A percentile compares a stretch with the other conserved stretches of the same genome.
phyloP scores from a whole-genome alignment of 2,888 invertebrate genomes.

The Micoletzkya japonica region DNA sequence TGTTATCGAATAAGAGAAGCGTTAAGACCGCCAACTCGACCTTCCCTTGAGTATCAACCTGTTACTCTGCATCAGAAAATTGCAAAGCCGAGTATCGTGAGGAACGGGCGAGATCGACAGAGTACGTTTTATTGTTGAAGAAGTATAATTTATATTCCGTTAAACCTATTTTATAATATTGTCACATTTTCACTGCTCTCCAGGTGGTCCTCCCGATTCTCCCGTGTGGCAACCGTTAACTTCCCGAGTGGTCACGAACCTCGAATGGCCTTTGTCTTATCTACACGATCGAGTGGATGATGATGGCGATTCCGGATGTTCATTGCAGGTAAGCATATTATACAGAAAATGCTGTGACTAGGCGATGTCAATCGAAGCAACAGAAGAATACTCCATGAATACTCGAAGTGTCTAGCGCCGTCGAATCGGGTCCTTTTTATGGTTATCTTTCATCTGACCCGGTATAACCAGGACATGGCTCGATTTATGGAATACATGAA shows the following conservation, averaged over 20 bases:
- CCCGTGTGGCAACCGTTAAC: slow-evolving; percentile 51
- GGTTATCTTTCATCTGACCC: no score
- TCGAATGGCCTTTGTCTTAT: slow-evolving; percentile 38
- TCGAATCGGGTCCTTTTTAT: no score
- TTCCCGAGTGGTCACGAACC: slow-evolving; percentile 39
- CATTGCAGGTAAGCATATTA: slow-evolving; percentile 18
- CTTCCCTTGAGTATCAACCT: slow-evolving; percentile 22
- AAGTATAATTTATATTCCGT: no score
- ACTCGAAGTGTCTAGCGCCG: no score
- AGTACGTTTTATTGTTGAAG: neutral
- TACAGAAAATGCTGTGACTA: no score
- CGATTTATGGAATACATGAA: no score
- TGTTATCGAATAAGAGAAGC: neutral
- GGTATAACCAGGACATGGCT: no score
- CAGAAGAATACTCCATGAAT: no score
- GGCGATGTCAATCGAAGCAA: no score
- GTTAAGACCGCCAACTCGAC: slow-evolving; percentile 12
- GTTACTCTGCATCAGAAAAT: slow-evolving; percentile 7
- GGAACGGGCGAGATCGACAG: no score
- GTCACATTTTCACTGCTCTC: no score
- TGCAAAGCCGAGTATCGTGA: neutral
- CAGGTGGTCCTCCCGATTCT: slow-evolving; percentile 34
- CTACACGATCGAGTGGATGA: slow-evolving; percentile 18
- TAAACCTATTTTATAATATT: no score
- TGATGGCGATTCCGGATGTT: slow-evolving; percentile 20